A percentile compares a stretch with the other conserved stretches of the same genome.
Conservation (phyloP, 2,888 invertebrate genomes). For the Melitaea athalia region DNA sequence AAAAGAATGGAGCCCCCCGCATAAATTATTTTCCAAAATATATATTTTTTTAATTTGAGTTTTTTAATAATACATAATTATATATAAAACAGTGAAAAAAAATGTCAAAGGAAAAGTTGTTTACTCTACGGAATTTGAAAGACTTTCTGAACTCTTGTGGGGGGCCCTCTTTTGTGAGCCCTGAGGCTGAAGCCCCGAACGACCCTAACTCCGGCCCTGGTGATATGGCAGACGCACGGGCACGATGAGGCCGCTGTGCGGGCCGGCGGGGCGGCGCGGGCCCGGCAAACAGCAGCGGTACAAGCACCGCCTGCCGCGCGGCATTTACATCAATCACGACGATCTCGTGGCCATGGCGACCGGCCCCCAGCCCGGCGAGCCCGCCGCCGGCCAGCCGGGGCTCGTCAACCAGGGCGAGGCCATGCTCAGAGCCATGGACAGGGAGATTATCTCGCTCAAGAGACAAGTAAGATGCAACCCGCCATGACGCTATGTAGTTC, state of each 20-base stretch:
- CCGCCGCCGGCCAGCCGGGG: slow-evolving; percentile 66
- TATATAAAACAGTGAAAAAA: too few relatives aligned
- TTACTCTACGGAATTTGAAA: too few relatives aligned
- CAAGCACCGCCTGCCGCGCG: slow-evolving; percentile 95
- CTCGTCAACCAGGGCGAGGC: slow-evolving; percentile 87
- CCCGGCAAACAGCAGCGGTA: slow-evolving; percentile 80
- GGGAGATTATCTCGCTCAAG: slow-evolving; percentile 96
- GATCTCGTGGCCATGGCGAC: slow-evolving; percentile 96
- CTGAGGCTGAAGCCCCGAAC: too few relatives aligned
- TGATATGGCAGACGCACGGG: slow-evolving; percentile 88
- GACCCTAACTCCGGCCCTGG: slow-evolving; percentile 51
- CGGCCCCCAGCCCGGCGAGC: slow-evolving; percentile 84
- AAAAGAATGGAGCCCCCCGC: too few relatives aligned
- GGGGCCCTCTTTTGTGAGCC: too few relatives aligned
- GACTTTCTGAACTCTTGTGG: too few relatives aligned
- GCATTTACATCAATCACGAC: slow-evolving; percentile 99
- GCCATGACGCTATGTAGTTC: slow-evolving; percentile 58
- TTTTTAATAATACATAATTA: too few relatives aligned
- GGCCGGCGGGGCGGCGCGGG: slow-evolving; percentile 84
- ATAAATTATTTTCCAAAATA: too few relatives aligned
- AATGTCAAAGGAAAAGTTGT: too few relatives aligned
- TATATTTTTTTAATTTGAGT: too few relatives aligned
- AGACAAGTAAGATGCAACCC: slow-evolving; percentile 92
- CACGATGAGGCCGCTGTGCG: slow-evolving; percentile 89
- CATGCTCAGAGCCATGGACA: slow-evolving; percentile 95